These are phyloP conservation scores for Erinaceus europaeus DNA, from an alignment of 2,113 vertebrate genomes.

Conservation along the genomic window DNA sequence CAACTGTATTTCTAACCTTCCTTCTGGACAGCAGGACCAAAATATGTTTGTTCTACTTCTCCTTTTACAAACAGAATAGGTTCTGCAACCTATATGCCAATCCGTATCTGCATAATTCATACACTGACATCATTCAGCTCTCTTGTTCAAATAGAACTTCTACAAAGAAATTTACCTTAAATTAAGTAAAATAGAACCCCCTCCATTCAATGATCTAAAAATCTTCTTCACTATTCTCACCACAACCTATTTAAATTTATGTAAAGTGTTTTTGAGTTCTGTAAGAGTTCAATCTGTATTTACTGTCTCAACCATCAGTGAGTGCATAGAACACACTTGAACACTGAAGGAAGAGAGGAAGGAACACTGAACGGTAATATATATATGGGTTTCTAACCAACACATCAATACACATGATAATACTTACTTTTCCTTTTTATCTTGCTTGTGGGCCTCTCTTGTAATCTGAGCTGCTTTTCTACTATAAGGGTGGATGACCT, in stretches of 20 bases:
- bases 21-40: not conserved
- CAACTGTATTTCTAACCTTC: not conserved
- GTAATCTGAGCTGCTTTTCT: conserved; percentile 93
- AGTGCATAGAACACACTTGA: not conserved
- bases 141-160: not conserved
- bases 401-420: not conserved
- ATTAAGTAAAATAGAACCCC: not conserved
- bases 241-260: not conserved
- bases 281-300: not conserved
- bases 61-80: not conserved
- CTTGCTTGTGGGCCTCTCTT: conserved; percentile 87
- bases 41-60: not conserved
- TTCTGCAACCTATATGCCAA: not conserved
- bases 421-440: conserved; percentile 90
- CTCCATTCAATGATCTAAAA: not conserved
- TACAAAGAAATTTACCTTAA: not conserved
- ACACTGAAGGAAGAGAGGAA: not conserved
- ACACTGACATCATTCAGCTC: not conserved
- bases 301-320: not conserved
- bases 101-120: not conserved
- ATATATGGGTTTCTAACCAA: not conserved
- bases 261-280: not conserved
- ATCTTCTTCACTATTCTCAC: not conserved
- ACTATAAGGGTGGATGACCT: conserved; percentile 94
- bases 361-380: not conserved